Evolutionary conservation across 1,140 invertebrate genomes (phyloP), one percentile per base, ranked within the genome.

Genomic region (Pogonognathellus flavescens): DNA sequence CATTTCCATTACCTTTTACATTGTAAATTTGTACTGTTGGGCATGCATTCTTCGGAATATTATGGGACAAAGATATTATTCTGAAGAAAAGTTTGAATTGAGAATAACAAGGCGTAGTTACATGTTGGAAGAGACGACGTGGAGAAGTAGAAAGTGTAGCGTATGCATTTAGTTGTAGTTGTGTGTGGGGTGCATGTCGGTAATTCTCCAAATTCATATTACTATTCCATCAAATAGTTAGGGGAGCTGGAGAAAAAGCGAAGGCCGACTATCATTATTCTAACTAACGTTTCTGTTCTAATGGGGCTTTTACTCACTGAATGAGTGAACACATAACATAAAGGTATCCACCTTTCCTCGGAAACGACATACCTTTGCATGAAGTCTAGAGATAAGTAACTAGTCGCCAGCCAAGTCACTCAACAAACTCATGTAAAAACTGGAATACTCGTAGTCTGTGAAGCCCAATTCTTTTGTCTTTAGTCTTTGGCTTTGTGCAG

Each of bases 191-290:
- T 76, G 41, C 31, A 50, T 76, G 41, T 70, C 25, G 20, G 62
- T 22, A 41, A 76, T 76, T 76, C 25, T 49, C 14, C 8, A 76
- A 50, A 76, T 76, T 76, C 31, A 70, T 13, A 57, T 70, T 70
- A 70, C 25, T 31, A 31, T 70, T 76, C 13, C 14, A 76, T 76
- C 1, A 76, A 49, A 50, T 9, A 57, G 53, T 57, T 25, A 49
- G 41, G 16, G 70, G 16, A 76, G 41, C 22, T 10, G 70, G 31
- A 72, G 66, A 25, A 72, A 31, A 72, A 25, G 70, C 41, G 41
- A 49, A 49, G 70, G 41, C 70, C 70, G 31, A 31, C 41, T 76
- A 76, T 76, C 70, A 76, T 76, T 76, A 76, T 76, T 76, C 31
- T n/a, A 76, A 76, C 70, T 76, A 76, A 76, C 13, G 70, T 76